Evolutionary conservation across 1,140 invertebrate species (phyloP).

Genomic region (Ostrea edulis): DNA sequence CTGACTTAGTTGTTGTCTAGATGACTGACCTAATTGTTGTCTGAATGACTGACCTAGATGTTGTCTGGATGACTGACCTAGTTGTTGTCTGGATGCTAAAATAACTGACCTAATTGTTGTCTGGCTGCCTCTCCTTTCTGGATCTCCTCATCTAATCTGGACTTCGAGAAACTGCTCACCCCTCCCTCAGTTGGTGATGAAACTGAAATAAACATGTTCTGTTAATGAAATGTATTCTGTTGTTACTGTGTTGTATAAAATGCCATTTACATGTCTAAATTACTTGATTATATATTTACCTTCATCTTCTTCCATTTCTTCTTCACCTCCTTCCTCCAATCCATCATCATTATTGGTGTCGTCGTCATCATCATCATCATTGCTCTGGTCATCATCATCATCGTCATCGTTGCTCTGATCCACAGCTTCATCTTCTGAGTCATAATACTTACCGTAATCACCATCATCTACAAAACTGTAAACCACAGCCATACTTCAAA

Average conservation of each 20-base stretch:
- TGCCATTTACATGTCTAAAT: too few species aligned
- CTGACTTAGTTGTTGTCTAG: too few species aligned
- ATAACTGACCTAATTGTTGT: slow-evolving; percentile 83
- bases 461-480: slow-evolving; percentile 59
- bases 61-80: background rate
- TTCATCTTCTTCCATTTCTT: slow-evolving; percentile 68
- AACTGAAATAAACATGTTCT: background rate
- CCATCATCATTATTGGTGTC: slow-evolving; percentile 56
- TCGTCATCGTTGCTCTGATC: slow-evolving; percentile 56
- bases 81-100: background rate
- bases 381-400: slow-evolving; percentile 67
- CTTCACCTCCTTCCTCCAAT: slow-evolving; percentile 85
- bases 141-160: slow-evolving; percentile 83
- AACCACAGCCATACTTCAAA: background rate
- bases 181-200: slow-evolving; percentile 15
- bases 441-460: slow-evolving; percentile 66
- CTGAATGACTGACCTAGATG: background rate
- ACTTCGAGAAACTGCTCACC: slow-evolving; percentile 66
- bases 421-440: slow-evolving; percentile 47
- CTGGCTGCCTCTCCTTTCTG: slow-evolving; percentile 89
- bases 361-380: slow-evolving; percentile 59
- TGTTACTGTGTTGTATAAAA: background rate
- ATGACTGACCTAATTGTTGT: background rate
- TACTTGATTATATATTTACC: background rate
- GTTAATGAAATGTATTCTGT: too few species aligned